Percentiles rank a stretch among this genome's conserved stretches.
These are phyloP conservation scores for Drosophila mercatorum DNA, from an alignment of 2,888 invertebrate species.

Conservation along the genomic window DNA sequence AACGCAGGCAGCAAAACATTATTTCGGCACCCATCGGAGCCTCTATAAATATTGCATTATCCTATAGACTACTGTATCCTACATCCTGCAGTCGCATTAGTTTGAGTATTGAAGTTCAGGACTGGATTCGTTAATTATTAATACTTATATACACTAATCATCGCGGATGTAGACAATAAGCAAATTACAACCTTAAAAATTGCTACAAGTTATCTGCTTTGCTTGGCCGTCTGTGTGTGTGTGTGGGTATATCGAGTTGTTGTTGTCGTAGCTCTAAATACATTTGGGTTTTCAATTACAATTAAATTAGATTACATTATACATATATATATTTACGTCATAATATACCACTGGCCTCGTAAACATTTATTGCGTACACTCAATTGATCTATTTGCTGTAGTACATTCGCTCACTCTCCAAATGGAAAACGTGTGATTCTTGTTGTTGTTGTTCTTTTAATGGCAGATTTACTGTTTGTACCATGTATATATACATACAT, in stretches of 20 bases:
- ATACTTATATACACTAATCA: slow-evolving; percentile 36
- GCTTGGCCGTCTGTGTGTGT: slow-evolving; percentile 5
- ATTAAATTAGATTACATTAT: slow-evolving; percentile 42
- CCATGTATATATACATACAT: slow-evolving; percentile 40
- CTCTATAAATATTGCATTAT: slow-evolving; percentile 13
- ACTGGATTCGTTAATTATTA: slow-evolving; percentile 27
- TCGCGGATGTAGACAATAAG: slow-evolving; percentile 35
- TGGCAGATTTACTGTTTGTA: slow-evolving; percentile 72
- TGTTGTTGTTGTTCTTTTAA: slow-evolving; percentile 60
- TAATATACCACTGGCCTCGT: slow-evolving; percentile 57
- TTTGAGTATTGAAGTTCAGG: slow-evolving; percentile 40
- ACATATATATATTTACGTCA: slow-evolving; percentile 50
- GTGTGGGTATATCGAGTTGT: slow-evolving; percentile 9
- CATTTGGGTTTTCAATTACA: slow-evolving; percentile 40
- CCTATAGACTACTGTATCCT: slow-evolving; percentile 9
- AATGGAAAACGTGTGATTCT: slow-evolving; percentile 79
- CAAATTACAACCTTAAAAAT: slow-evolving; percentile 82
- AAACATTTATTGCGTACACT: slow-evolving; percentile 56
- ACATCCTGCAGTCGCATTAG: slow-evolving; percentile 17
- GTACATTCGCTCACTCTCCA: slow-evolving; percentile 79
- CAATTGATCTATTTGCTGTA: slow-evolving; percentile 74
- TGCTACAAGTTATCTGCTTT: slow-evolving; percentile 69
- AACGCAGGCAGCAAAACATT: slow-evolving; percentile 9
- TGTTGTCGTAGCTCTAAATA: slow-evolving; percentile 39
- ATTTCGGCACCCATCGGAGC: slow-evolving; percentile 7